These are phyloP conservation scores for Thalassarche chlororhynchos DNA, from an alignment of 2,113 vertebrate genomes.

Conservation along the genomic window DNA sequence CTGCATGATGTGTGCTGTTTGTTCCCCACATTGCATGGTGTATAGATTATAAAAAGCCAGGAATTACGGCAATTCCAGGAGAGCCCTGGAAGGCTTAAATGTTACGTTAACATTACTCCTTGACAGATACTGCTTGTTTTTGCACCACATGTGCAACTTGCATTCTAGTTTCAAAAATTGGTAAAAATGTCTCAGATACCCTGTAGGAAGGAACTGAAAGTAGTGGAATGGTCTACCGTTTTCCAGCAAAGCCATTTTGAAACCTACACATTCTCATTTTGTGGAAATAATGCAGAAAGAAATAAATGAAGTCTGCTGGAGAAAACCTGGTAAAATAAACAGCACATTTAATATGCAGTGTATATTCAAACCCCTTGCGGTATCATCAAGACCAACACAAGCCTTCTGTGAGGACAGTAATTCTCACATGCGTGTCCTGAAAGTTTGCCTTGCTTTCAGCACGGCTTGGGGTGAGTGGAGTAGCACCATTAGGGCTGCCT, in stretches of 20 bases:
- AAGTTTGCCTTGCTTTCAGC: not conserved
- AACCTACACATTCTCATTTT: not conserved
- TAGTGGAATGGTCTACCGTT: not conserved
- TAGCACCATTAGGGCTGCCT: not conserved
- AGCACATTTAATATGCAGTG: not conserved
- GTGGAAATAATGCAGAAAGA: not conserved
- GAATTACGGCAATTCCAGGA: not conserved
- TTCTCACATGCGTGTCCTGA: rapidly evolving
- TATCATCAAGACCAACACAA: not conserved
- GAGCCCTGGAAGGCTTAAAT: not conserved
- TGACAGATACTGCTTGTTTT: not conserved
- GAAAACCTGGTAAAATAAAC: not conserved
- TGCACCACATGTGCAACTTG: not conserved
- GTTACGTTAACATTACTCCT: not conserved
- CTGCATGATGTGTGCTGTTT: not conserved
- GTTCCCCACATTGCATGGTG: not conserved
- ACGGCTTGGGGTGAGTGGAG: not conserved
- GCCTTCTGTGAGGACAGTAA: not conserved
- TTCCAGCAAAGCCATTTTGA: not conserved
- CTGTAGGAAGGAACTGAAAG: not conserved
- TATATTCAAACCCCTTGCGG: not conserved
- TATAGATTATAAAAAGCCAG: not conserved
- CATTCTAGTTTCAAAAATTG: not conserved
- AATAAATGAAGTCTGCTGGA: not conserved
- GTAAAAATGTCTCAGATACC: not conserved